These are phyloP conservation scores for Percina caprodes DNA, from an alignment of 2,113 vertebrate genomes.

Conservation along the genomic window DNA sequence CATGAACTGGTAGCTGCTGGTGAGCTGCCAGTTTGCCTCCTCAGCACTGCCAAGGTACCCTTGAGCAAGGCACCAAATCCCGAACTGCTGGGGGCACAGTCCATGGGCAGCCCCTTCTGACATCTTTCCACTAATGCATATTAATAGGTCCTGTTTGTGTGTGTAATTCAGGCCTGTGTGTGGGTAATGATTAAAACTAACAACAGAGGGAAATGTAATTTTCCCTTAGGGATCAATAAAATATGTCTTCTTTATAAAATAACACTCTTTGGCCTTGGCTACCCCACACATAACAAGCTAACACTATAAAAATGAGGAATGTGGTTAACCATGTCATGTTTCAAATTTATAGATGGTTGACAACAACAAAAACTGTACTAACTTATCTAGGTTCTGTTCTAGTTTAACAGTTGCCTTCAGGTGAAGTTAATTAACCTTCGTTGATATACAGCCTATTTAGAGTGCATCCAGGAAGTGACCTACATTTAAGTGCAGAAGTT, in stretches of 20 bases:
- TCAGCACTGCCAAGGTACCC: too few species aligned
- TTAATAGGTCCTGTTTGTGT: too few species aligned
- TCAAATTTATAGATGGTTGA: neutral
- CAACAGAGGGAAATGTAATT: too few species aligned
- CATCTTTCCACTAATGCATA: too few species aligned
- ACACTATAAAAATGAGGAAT: neutral
- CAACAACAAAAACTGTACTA: neutral
- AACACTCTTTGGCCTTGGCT: neutral
- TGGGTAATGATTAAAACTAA: too few species aligned
- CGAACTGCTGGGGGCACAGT: too few species aligned
- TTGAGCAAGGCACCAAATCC: too few species aligned
- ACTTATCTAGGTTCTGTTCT: neutral
- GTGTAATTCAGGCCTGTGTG: too few species aligned
- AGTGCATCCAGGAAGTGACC: neutral
- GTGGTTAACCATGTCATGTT: neutral
- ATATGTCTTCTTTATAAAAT: neutral
- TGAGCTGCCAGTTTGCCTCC: too few species aligned
- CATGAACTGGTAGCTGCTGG: too few species aligned
- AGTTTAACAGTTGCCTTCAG: conserved; percentile 38
- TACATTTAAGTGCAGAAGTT: neutral
- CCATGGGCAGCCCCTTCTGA: too few species aligned
- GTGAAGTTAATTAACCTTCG: conserved; percentile 3
- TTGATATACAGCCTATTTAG: neutral
- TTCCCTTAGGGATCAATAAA: too few species aligned
- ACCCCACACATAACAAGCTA: neutral